These are phyloP conservation scores for Pseudochirops corinnae DNA, from an alignment of 2,797 vertebrate species.

Conservation along the genomic window DNA sequence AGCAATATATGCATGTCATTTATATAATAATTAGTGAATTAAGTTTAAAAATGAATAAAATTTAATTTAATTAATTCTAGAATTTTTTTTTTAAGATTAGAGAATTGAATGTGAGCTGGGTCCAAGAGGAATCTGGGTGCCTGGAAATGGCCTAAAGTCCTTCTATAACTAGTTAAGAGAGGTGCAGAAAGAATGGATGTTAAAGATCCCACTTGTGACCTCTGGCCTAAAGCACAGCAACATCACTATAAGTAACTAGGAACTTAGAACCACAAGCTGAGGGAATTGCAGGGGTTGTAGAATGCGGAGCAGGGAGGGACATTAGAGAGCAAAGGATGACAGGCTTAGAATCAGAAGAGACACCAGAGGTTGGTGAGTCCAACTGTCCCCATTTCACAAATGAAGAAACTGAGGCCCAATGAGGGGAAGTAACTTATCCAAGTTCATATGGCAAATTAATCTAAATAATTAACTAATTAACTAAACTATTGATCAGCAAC, in stretches of 20 bases:
- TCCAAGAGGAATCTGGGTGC: neutral
- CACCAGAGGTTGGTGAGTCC: neutral
- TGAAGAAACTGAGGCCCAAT: no score
- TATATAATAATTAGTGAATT: neutral
- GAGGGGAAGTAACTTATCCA: neutral
- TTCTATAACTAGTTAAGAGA: neutral
- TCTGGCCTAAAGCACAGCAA: neutral
- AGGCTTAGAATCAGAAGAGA: neutral
- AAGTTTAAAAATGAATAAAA: neutral
- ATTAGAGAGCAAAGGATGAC: neutral
- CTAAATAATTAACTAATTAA: no score
- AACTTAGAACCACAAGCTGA: neutral
- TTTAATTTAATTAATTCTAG: neutral
- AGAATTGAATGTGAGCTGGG: neutral
- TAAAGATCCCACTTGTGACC: neutral
- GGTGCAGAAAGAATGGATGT: neutral
- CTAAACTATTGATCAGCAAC: no score
- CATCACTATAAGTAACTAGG: neutral
- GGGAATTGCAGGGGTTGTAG: neutral
- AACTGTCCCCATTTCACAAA: no score
- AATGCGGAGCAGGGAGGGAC: neutral
- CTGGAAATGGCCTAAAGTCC: neutral
- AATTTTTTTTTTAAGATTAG: neutral
- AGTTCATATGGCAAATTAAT: neutral
- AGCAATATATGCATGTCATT: neutral